Percentiles rank a stretch among this genome's conserved stretches.
Evolutionary conservation across 2,797 vertebrate genomes (phyloP).

Genomic region (Pygocentrus nattereri): DNA sequence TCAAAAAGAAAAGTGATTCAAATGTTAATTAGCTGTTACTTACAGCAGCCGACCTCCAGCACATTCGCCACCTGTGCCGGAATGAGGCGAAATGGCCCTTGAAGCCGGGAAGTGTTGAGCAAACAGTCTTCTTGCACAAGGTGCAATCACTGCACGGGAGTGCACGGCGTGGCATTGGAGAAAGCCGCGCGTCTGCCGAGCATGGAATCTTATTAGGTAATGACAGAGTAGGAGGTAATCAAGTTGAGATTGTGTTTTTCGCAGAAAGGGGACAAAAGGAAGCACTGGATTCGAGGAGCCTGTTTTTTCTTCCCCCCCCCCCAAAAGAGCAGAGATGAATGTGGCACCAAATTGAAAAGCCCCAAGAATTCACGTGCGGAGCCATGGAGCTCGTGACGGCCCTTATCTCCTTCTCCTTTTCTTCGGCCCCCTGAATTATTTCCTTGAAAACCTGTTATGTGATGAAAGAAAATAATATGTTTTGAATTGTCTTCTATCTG

Average conservation of each 20-base stretch:
- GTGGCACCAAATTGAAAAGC: constrained; percentile 59
- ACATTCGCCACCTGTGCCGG: constrained; percentile 72
- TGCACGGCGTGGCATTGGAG: constrained; percentile 56
- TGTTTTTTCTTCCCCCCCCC: constrained; percentile 30
- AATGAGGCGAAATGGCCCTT: constrained; percentile 68
- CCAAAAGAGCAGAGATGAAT: constrained; percentile 59
- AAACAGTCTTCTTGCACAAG: constrained; percentile 71
- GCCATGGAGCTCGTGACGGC: constrained; percentile 51
- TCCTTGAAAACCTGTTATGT: constrained; percentile 65
- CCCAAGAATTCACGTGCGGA: constrained; percentile 44
- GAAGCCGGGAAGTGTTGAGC: constrained; percentile 69
- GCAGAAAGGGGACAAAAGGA: constrained; percentile 69
- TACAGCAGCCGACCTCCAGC: constrained; percentile 66
- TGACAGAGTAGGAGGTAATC: constrained; percentile 73
- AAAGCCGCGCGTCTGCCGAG: constrained; percentile 59
- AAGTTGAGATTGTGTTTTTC: constrained; percentile 71
- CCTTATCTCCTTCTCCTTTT: constrained; percentile 59
- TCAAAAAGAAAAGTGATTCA: constrained; percentile 66
- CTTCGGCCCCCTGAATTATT: constrained; percentile 66
- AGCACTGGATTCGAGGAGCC: constrained; percentile 66
- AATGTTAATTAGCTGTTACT: constrained; percentile 74
- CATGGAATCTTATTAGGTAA: constrained; percentile 72
- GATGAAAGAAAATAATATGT: constrained; percentile 70
- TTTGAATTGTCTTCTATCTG: constrained; percentile 69
- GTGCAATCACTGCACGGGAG: constrained; percentile 69